Evolutionary conservation across 2,113 vertebrate species (phyloP).

Genomic region (Zapornia atra): DNA sequence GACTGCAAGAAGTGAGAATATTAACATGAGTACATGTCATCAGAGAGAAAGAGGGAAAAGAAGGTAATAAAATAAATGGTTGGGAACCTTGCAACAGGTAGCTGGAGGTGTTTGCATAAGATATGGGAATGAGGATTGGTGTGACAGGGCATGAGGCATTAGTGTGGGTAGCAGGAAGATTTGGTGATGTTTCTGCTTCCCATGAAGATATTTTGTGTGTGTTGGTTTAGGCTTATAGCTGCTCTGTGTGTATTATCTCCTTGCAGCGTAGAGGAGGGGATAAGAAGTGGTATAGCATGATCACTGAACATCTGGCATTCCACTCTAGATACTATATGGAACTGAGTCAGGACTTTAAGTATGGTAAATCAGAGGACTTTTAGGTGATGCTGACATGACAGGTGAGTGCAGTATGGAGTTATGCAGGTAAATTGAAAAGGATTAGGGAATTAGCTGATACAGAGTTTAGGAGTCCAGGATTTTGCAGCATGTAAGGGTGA

Average conservation of each 20-base stretch:
- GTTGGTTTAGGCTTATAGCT: neutral
- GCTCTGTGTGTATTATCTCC: neutral
- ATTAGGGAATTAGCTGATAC: neutral
- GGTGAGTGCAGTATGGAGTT: neutral
- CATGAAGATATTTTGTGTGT: neutral
- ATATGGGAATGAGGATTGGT: neutral
- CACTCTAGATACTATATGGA: neutral
- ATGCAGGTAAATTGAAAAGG: neutral
- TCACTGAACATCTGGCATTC: neutral
- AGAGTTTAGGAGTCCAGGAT: neutral
- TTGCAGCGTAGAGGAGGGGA: neutral
- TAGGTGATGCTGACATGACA: neutral
- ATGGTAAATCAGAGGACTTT: neutral
- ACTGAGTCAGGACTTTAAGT: neutral
- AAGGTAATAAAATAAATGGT: neutral
- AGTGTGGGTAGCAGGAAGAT: neutral
- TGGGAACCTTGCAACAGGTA: neutral
- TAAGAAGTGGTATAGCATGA: neutral
- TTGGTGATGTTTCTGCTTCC: neutral
- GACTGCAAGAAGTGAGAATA: neutral
- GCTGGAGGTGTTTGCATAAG: neutral
- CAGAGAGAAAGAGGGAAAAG: neutral
- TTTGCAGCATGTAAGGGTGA: neutral
- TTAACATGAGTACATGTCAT: neutral
- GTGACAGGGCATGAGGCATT: neutral